These are phyloP conservation scores for Protosalanx chinensis DNA, from an alignment of 2,797 vertebrate genomes.

Conservation along the genomic window DNA sequence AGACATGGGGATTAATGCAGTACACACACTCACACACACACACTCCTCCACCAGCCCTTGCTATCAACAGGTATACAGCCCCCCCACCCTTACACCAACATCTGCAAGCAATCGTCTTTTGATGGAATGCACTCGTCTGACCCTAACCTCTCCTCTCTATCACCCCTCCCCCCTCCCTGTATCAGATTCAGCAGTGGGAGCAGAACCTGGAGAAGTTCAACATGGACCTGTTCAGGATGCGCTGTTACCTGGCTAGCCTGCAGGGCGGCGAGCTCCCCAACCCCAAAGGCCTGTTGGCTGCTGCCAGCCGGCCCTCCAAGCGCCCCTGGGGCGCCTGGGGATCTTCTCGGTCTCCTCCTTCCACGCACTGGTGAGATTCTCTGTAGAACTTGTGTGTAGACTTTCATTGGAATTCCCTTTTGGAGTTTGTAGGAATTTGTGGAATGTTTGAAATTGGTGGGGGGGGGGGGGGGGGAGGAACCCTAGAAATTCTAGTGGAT, in stretches of 20 bases:
- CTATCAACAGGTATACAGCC: conserved; percentile 39
- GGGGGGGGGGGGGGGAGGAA: too few species aligned
- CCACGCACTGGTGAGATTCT: conserved; percentile 60
- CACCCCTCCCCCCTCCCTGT: conserved; percentile 9
- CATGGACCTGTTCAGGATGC: conserved; percentile 91
- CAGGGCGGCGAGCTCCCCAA: conserved; percentile 93
- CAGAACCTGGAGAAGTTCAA: conserved; percentile 95
- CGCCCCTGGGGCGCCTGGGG: conserved; percentile 82
- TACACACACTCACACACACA: conserved; percentile 6
- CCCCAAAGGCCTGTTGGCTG: conserved; percentile 89
- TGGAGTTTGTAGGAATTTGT: neutral
- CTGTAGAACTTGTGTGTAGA: neutral
- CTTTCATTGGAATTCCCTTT: neutral
- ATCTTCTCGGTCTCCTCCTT: conserved; percentile 93
- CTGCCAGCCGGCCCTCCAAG: conserved; percentile 90
- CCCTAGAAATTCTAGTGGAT: neutral
- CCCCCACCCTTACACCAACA: conserved; percentile 49
- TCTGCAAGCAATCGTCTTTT: conserved; percentile 68
- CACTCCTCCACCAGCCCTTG: conserved; percentile 26
- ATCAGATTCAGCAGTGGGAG: conserved; percentile 92
- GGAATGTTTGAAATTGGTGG: neutral
- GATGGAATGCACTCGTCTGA: conserved; percentile 48
- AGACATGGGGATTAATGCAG: neutral
- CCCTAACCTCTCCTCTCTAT: conserved; percentile 35
- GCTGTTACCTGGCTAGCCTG: conserved; percentile 91